Conservation (phyloP, 2,888 invertebrate species). For the Tetrapedia diversipes region DNA sequence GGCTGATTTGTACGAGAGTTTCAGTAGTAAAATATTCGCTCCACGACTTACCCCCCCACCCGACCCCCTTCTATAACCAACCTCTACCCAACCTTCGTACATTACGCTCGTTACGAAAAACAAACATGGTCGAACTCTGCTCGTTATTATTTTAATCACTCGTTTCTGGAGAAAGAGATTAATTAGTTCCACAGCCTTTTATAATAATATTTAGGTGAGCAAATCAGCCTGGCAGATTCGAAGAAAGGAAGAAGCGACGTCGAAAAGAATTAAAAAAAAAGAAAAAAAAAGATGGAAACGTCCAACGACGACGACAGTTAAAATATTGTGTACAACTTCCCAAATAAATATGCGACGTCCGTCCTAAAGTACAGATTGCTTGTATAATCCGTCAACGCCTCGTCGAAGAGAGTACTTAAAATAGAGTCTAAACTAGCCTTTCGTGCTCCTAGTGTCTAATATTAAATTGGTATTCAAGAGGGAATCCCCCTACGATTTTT, state of each 20-base stretch:
- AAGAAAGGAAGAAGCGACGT: constrained; percentile 35
- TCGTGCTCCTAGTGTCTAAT: constrained; percentile 72
- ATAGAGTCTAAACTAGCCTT: constrained; percentile 79
- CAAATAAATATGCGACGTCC: constrained; percentile 77
- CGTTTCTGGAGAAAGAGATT: constrained; percentile 26
- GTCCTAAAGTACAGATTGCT: constrained; percentile 73
- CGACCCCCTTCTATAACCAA: background rate
- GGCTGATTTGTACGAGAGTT: constrained; percentile 64
- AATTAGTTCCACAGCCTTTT: constrained; percentile 64
- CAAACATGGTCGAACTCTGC: constrained; percentile 22
- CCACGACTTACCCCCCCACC: constrained; percentile 12
- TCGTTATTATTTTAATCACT: constrained; percentile 13
- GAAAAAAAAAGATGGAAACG: constrained; percentile 29
- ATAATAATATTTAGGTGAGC: constrained; percentile 50
- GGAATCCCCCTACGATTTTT: constrained; percentile 53
- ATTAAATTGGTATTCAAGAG: constrained; percentile 71
- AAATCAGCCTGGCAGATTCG: constrained; percentile 68
- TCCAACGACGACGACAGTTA: constrained; percentile 47
- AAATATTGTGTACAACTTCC: constrained; percentile 75
- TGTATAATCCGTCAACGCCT: constrained; percentile 70
- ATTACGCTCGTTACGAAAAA: too few relatives aligned
- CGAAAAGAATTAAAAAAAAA: too few relatives aligned
- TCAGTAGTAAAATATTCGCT: constrained; percentile 59
- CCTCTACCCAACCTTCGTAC: background rate
- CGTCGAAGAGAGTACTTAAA: constrained; percentile 78